Base-by-base conservation (phyloP, 2,113 vertebrate species). In the Circaetus gallicus region DNA sequence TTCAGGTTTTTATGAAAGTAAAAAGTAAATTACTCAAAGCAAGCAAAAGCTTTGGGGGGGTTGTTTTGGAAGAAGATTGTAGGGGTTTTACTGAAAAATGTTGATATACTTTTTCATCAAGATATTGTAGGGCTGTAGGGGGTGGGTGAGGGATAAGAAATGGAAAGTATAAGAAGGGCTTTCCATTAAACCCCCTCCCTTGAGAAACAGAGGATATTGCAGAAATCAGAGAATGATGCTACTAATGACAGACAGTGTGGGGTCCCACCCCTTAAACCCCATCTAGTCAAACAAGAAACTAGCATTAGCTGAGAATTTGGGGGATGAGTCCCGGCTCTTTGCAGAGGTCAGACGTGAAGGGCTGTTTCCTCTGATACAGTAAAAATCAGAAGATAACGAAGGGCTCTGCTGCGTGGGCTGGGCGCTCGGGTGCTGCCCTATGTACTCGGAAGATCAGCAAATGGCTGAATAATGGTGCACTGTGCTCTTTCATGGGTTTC, bases 401-500 rank as follows among this genome's bases (percentile, higher is more conserved):
- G 53, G 65, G 50, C 52, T 84, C 20, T 73, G 77, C 76, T 0
- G 1, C 0, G 1, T 1, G 1, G 71, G 9, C 32, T 2, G 7
- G 34, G 66, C 1, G 1, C 49, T 79, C 0, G 4, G 10, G 24
- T 5, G 1, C 71, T 94, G 62, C 76, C 83, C 49, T 32, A 0
- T 3, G 36, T 3, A 2, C 69, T 66, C 3, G 3, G 89, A 32
- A 31, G 36, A 74, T 70, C 56, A 55, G 65, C 65, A 24, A 16
- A 42, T 0, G 7, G 40, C 47, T 4, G 7, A 84, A 63, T 86
- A 66, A 72, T 52, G 84, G 59, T 1, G 3, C 50, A 14, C 72
- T 86, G 72, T 78, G 71, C 77, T 90, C 83, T 28, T 77, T 66
- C 50, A 9, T 0, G 26, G 73, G 14, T 6, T 84, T 50, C 86